Evolutionary conservation across 2,888 invertebrate genomes (phyloP).

Genomic region (Opisthograptis luteolata): DNA sequence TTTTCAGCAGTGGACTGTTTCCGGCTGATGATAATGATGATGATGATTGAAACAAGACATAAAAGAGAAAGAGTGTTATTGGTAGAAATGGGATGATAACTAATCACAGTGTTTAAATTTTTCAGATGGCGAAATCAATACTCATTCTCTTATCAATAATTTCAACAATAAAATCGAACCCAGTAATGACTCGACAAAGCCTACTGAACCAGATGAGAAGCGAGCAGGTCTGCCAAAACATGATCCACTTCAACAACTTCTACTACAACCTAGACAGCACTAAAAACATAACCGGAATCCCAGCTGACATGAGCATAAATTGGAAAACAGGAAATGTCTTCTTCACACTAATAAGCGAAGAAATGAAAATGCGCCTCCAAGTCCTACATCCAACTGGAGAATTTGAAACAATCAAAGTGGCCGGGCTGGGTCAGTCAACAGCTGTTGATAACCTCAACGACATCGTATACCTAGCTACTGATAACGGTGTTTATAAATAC

Average conservation of each 20-base stretch:
- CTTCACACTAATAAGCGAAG: conserved; percentile 70
- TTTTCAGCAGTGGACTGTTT: no score
- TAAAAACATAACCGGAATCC: conserved; percentile 63
- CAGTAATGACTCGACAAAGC: conserved; percentile 61
- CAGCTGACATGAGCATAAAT: conserved; percentile 72
- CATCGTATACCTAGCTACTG: conserved; percentile 73
- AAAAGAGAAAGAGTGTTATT: no score
- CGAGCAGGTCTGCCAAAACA: conserved; percentile 53
- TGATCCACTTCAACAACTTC: conserved; percentile 64
- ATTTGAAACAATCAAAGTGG: conserved; percentile 63
- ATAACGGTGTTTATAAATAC: conserved; percentile 77
- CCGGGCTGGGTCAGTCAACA: conserved; percentile 72
- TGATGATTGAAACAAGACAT: no score
- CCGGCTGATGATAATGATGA: no score
- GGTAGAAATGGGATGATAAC: no score
- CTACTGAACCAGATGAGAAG: conserved; percentile 46
- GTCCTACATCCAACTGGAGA: conserved; percentile 62
- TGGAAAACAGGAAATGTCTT: conserved; percentile 73
- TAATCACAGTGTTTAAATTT: conserved; percentile 18
- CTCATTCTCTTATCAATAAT: conserved; percentile 46
- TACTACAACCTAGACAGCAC: conserved; percentile 57
- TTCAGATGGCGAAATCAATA: conserved; percentile 61
- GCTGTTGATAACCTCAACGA: conserved; percentile 77
- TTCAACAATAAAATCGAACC: conserved; percentile 43
- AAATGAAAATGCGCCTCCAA: conserved; percentile 74